These are phyloP conservation scores for Cetoscarus ocellatus DNA, from an alignment of 2,797 vertebrate species.

Conservation along the genomic window DNA sequence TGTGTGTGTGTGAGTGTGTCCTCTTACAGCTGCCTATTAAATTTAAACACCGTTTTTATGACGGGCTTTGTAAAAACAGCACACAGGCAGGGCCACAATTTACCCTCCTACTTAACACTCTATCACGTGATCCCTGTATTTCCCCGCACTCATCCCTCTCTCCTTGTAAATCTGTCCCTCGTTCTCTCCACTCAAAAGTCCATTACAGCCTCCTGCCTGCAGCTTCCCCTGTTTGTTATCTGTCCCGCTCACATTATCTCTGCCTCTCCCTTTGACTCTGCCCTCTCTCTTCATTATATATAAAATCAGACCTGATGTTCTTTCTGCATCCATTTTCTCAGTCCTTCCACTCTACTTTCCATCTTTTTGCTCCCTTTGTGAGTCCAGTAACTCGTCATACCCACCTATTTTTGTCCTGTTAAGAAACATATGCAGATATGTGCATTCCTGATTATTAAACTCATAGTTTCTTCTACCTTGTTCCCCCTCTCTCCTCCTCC, in stretches of 20 bases:
- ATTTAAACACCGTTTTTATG: conserved; percentile 71
- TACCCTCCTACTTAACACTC: conserved; percentile 74
- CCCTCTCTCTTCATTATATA: conserved; percentile 73
- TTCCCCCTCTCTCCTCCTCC: conserved; percentile 5
- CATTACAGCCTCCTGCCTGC: conserved; percentile 73
- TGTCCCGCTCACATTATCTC: conserved; percentile 72
- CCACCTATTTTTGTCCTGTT: conserved; percentile 39
- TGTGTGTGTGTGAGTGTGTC: conserved; percentile 14
- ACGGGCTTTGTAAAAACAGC: conserved; percentile 69
- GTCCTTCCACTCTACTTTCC: conserved; percentile 8
- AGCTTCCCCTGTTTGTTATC: conserved; percentile 73
- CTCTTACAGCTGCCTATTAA: conserved; percentile 54
- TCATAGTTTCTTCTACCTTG: conserved; percentile 22
- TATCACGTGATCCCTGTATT: conserved; percentile 59
- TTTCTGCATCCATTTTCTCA: conserved; percentile 41
- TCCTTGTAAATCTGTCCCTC: conserved; percentile 74
- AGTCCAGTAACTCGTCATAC: conserved; percentile 13
- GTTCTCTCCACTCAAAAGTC: conserved; percentile 75
- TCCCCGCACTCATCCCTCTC: conserved; percentile 61
- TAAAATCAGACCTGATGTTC: conserved; percentile 70
- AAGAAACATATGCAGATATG: conserved; percentile 37
- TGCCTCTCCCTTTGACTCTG: conserved; percentile 42
- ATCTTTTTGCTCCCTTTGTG: conserved; percentile 11
- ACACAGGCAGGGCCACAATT: conserved; percentile 59
- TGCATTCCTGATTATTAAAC: conserved; percentile 42